phyloP scores from a whole-genome alignment of 2,888 invertebrate species.

The Apotomis capreana region DNA sequence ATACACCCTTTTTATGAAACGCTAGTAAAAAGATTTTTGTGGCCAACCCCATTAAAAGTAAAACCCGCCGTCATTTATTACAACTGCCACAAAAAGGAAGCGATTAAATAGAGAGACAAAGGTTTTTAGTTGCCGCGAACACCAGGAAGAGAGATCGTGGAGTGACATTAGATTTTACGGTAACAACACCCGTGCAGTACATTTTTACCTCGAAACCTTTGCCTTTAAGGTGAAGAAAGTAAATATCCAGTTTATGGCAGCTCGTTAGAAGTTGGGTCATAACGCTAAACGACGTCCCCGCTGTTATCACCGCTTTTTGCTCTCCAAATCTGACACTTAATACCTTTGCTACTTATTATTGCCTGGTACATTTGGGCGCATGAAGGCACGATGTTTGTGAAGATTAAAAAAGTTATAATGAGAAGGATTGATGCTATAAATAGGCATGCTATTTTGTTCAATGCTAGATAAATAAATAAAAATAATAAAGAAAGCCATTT shows the following conservation, averaged over 20 bases:
- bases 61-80: conserved; percentile 38
- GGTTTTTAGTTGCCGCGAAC: conserved; percentile 14
- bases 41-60: conserved; percentile 35
- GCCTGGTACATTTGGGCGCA: conserved; percentile 56
- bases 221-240: conserved; percentile 63
- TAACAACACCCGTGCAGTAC: conserved; percentile 46
- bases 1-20: conserved; percentile 38
- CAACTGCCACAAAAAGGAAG: conserved; percentile 30
- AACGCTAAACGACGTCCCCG: conserved; percentile 70
- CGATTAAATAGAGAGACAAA: conserved; percentile 42
- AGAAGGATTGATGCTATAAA: conserved; percentile 30
- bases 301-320: conserved; percentile 68
- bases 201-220: conserved; percentile 58
- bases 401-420: conserved; percentile 40
- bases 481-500: no score
- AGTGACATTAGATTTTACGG: conserved; percentile 69
- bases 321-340: conserved; percentile 69
- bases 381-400: conserved; percentile 29
- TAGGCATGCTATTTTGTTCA: conserved; percentile 7
- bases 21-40: conserved; percentile 40
- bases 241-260: conserved; percentile 76
- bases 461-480: neutral
- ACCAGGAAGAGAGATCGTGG: conserved; percentile 46
- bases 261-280: conserved; percentile 79
- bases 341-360: conserved; percentile 70